Evolutionary conservation across 2,888 invertebrate genomes (phyloP).

Genomic region (Heliconius sara): DNA sequence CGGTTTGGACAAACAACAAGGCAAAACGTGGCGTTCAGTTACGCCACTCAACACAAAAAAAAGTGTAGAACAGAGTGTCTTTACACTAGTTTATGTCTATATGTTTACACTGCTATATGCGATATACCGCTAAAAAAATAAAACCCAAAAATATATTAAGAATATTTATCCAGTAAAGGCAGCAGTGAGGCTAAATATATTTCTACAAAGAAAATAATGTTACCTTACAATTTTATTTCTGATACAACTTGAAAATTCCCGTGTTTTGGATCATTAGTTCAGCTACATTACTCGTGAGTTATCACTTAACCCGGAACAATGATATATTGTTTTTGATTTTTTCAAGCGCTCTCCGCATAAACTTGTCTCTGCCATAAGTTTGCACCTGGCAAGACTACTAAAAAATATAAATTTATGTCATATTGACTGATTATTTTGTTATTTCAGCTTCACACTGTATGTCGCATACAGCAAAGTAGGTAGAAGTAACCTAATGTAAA

Average conservation of each 20-base stretch:
- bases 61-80: not conserved
- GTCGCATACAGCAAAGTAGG: too few relatives aligned
- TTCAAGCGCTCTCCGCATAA: slow-evolving; percentile 11
- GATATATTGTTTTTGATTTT: slow-evolving; percentile 29
- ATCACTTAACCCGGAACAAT: slow-evolving; percentile 34
- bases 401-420: not conserved
- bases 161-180: not conserved
- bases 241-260: slow-evolving; percentile 36
- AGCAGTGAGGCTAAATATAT: not conserved
- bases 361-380: slow-evolving; percentile 6
- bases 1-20: not conserved
- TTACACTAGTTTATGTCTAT: not conserved
- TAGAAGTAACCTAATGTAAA: too few relatives aligned
- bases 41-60: not conserved
- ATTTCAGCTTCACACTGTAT: not conserved
- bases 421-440: not conserved
- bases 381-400: not conserved
- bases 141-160: not conserved
- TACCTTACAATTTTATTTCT: slow-evolving; percentile 34
- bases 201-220: slow-evolving; percentile 15
- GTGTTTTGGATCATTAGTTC: slow-evolving; percentile 46
- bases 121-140: not conserved
- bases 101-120: not conserved
- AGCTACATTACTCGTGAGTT: slow-evolving; percentile 41
- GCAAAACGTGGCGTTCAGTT: not conserved